Percentiles rank a stretch among this genome's conserved stretches.
Conservation (phyloP, 2,797 vertebrate genomes). For the Mormyrus proboscirostris region DNA sequence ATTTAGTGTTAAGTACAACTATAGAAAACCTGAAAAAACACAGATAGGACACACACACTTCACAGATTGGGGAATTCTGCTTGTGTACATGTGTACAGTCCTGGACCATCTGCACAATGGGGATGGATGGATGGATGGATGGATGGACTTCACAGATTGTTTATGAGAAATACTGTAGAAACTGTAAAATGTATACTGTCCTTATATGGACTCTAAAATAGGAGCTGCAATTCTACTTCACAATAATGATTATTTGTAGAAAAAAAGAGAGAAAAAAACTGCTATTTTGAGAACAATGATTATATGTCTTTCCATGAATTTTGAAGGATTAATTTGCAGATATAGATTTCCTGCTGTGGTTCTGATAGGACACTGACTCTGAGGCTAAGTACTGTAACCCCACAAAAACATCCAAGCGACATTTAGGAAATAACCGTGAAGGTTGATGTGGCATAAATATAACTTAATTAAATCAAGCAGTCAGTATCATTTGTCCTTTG, state of each 20-base stretch:
- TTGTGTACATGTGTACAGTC: too few species aligned
- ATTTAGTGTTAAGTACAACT: background rate
- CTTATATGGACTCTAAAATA: conserved; percentile 55
- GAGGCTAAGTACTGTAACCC: background rate
- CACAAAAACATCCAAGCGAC: background rate
- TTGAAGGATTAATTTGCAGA: conserved; percentile 6
- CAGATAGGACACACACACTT: conserved; percentile 25
- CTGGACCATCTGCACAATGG: too few species aligned
- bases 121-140: too few species aligned
- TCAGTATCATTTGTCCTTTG: background rate
- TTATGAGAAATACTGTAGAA: conserved; percentile 33
- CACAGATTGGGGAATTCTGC: background rate
- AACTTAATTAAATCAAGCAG: background rate
- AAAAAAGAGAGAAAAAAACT: conserved; percentile 41
- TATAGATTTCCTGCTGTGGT: background rate
- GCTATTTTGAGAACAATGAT: conserved; percentile 15
- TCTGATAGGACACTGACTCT: background rate
- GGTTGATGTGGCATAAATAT: background rate
- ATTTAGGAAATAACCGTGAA: conserved; percentile 15
- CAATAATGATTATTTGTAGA: conserved; percentile 52
- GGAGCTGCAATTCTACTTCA: conserved; percentile 48
- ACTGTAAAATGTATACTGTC: conserved; percentile 47
- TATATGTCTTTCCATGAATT: conserved; percentile 8
- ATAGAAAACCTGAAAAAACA: background rate
- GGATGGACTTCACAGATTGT: conserved; percentile 2